Base-by-base conservation (phyloP, 2,797 vertebrate species). In the Sardinella longiceps region DNA sequence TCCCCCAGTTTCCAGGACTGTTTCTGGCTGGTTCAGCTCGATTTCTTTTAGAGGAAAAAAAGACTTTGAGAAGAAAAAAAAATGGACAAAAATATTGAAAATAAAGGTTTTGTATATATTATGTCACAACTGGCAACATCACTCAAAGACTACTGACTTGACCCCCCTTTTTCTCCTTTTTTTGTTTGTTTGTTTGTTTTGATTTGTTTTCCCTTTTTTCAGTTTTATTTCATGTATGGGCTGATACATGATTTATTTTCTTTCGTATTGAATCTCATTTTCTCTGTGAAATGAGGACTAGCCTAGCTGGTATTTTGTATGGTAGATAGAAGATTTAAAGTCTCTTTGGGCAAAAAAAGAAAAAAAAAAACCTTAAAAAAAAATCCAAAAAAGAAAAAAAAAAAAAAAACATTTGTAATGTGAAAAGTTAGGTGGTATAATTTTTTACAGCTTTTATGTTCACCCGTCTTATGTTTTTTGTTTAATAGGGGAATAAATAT, bases 61-160 rank as follows among this genome's bases (percentile, higher is more conserved):
- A 89, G 91, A 89, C 88, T 93, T 92, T 92, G 93, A 92, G 92
- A n/a, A n/a, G 45, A 46, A 48, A 93, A 94, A 91, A 91, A 90
- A 87, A 89, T 82, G 83, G 87, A 88, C 88, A 86, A 92, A 87
- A 92, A 87, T 87, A 85, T 82, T 88, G 84, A 90, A 94, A 86
- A 89, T 89, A 92, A 93, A 91, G 92, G 88, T 96, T 98, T 97
- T 98, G 96, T 99, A 97, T 96, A 97, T 97, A 95, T 93, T 96
- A 93, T 95, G 96, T 97, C 96, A 96, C 94, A 97, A 97, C 96
- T 96, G 95, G 96, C 96, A 95, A 95, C 96, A 93, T 95, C 94
- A 96, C 95, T 96, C 94, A 97, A 89, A 92, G 96, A 99, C 98
- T 99, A 99, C 97, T 99, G 97, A 99, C 95, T 96, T 96, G 95